Evolutionary conservation across 2,113 vertebrate genomes (phyloP), one percentile per base, ranked within the genome.

Genomic region (Delphinus delphis): DNA sequence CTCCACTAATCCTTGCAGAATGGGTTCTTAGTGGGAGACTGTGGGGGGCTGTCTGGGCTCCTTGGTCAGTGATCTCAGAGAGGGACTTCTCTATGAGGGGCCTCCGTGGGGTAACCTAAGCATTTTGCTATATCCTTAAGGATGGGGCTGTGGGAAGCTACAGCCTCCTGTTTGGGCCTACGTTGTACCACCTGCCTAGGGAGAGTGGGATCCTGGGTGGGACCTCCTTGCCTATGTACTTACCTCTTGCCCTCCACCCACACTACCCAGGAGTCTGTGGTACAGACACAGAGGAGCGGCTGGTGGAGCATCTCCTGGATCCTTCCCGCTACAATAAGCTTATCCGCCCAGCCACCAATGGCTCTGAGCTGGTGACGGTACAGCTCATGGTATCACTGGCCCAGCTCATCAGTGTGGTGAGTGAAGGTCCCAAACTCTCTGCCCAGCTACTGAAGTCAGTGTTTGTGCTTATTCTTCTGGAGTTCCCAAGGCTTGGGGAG

Each of bases 351-450:
- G 99, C 99, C 0, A 99, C 99, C 91, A 99, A 99, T 8, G 99
- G 99, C 97, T 99, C 99, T 0, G 99, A 99, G 98, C 97, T 99
- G 98, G 99, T 99, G 77, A 99, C 99, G 0, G 99, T 99, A 38
- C 99, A 99, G 98, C 99, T 99, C 76, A 99, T 99, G 99, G 99
- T 99, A 65, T 99, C 99, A 0, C 83, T 99, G 98, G 99, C 99
- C 0, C 99, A 99, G 94, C 99, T 99, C 93, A 99, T 99, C 98
- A 99, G 99, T 0, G 99, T 99, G 99, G 99, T 99, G 98, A 99
- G 99, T 98, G 3, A 6, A 28, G 26, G 20, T 58, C 41, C 77
- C 55, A 63, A 21, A 21, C 26, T 41, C 36, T 73, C 10, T 63
- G 60, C 65, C 88, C 25, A 65, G 47, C 65, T 53, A 31, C 38